Evolutionary conservation across 2,888 invertebrate genomes (phyloP), one percentile per base, ranked within the genome.

Genomic region (Phyto melanocephala): DNA sequence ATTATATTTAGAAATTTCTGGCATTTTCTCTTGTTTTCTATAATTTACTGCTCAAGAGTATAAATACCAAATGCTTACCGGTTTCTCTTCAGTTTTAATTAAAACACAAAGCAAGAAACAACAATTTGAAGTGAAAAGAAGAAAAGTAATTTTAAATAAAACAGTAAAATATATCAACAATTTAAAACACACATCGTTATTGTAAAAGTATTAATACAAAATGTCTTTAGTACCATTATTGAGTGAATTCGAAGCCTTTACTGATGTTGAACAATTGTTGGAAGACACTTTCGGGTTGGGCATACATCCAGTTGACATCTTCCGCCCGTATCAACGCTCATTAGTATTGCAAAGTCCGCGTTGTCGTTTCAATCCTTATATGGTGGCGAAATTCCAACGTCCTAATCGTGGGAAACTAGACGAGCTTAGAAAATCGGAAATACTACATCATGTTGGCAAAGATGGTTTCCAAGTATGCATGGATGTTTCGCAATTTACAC

Each of bases 401-500:
- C 74, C 37, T 10, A 42, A 45, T n/a, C 95, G 94, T 0, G 94
- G 94, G 74, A 65, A 28, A 58, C 7, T 95, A 54, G 92, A 94
- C 6, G 93, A 93, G 7, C 40, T 67, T 3, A n/a, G 35, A 50
- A 92, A 93, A 47, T 87, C 85, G 4, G 67, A 87, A 1, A 20
- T 86, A 20, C 42, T 88, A 56, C 86, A 88, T 0, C 80, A 86
- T 4, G 84, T 92, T 22, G 94, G 94, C 87, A 93, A 93, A n/a
- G 93, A 95, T 86, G 94, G 94, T 80, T 95, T 94, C 84, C 94
- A 94, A 88, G 94, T 95, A 10, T 93, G 93, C 86, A 91, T 96
- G 86, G 96, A 96, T 87, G 95, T 96, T 0, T 93, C 95, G 87
- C 95, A 96, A 86, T 96, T 96, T 87, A 92, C 93, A n/a, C 96